Evolutionary conservation across 2,888 invertebrate genomes (phyloP).

Genomic region (Globia sparganii): DNA sequence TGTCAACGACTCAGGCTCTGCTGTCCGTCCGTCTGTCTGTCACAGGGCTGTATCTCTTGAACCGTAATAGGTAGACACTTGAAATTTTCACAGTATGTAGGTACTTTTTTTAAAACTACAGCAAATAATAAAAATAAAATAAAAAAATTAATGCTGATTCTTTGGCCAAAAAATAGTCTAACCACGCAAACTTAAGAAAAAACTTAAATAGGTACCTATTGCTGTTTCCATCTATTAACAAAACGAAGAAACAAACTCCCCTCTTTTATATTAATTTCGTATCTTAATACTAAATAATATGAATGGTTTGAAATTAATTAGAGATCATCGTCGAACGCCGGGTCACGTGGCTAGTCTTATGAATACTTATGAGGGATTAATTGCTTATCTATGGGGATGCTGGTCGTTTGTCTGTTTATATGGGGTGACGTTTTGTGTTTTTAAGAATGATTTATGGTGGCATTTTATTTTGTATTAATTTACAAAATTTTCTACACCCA

Average conservation of each 20-base stretch:
- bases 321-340: conserved; percentile 22
- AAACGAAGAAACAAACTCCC: background rate
- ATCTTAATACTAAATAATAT: background rate
- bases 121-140: too few relatives aligned
- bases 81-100: too few relatives aligned
- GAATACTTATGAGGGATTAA: conserved; percentile 46
- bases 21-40: too few relatives aligned
- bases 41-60: too few relatives aligned
- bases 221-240: background rate
- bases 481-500: background rate
- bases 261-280: background rate
- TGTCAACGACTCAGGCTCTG: too few relatives aligned
- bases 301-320: conserved; percentile 35
- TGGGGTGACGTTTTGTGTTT: conserved; percentile 33
- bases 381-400: conserved; percentile 34
- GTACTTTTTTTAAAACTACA: too few relatives aligned
- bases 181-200: too few relatives aligned
- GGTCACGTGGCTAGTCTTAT: conserved; percentile 44
- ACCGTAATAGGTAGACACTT: too few relatives aligned
- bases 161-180: too few relatives aligned
- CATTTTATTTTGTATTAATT: background rate
- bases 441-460: conserved; percentile 8
- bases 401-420: conserved; percentile 15
- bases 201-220: too few relatives aligned
- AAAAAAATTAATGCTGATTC: too few relatives aligned